Percentiles rank a stretch among this genome's conserved stretches.
Conservation (phyloP, 2,113 vertebrate genomes). For the Pollachius pollachius region DNA sequence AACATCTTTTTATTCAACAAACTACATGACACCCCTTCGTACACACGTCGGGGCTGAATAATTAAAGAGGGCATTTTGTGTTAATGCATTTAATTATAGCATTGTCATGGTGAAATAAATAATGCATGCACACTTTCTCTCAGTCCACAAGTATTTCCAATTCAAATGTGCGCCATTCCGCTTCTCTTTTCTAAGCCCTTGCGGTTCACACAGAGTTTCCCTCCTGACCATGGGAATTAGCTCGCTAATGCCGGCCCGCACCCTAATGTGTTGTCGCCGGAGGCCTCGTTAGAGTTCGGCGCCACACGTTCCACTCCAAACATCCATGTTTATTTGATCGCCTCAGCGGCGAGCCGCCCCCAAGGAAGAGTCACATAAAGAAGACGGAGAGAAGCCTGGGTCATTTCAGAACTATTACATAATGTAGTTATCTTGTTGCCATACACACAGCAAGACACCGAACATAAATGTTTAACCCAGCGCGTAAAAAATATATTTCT, state of each 20-base stretch:
- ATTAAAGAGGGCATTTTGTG: constrained; percentile 59
- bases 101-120: constrained; percentile 63
- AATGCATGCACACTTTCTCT: constrained; percentile 45
- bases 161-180: constrained; percentile 38
- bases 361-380: neutral
- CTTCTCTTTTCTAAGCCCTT: constrained; percentile 4
- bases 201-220: constrained; percentile 46
- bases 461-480: constrained; percentile 52
- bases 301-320: too few species aligned
- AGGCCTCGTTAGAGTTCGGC: too few species aligned
- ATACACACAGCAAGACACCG: constrained; percentile 40
- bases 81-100: constrained; percentile 66
- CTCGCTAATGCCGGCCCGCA: too few species aligned
- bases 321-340: too few species aligned
- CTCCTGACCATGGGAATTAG: neutral
- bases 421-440: constrained; percentile 42
- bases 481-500: constrained; percentile 56
- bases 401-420: constrained; percentile 42
- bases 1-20: constrained; percentile 42
- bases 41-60: constrained; percentile 53
- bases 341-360: too few species aligned
- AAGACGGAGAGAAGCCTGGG: neutral
- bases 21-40: constrained; percentile 50
- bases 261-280: too few species aligned
- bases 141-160: constrained; percentile 51